Percentiles rank a stretch among this genome's conserved stretches.
Evolutionary conservation across 1,140 invertebrate species (phyloP).

Genomic region (Meloidogyne exigua): DNA sequence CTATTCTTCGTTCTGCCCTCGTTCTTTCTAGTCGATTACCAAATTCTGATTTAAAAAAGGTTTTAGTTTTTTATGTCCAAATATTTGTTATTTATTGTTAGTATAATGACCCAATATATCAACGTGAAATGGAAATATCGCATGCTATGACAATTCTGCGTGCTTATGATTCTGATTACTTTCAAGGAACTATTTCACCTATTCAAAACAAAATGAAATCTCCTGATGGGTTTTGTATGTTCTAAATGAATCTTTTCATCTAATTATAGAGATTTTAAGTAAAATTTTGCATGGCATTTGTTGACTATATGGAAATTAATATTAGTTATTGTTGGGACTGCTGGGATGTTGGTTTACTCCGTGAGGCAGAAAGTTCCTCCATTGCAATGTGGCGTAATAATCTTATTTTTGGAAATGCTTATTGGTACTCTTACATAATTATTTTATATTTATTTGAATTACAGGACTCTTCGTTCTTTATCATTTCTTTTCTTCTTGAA

Average conservation of each 20-base stretch:
- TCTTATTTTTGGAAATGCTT: constrained; percentile 28
- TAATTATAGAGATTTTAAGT: constrained; percentile 20
- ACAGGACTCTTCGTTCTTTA: constrained; percentile 23
- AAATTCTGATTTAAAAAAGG: constrained; percentile 35
- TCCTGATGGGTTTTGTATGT: constrained; percentile 28
- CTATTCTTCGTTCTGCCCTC: constrained; percentile 22
- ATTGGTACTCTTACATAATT: constrained; percentile 8
- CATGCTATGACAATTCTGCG: constrained; percentile 16
- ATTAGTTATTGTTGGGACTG: constrained; percentile 20
- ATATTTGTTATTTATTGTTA: constrained; percentile 22
- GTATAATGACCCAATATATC: constrained; percentile 32
- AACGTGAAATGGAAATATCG: constrained; percentile 16
- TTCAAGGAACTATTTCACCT: constrained; percentile 4
- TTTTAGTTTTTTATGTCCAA: not conserved
- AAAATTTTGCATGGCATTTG: constrained; percentile 25
- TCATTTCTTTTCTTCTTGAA: constrained; percentile 26
- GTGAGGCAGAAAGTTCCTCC: constrained; percentile 30
- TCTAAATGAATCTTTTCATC: constrained; percentile 13
- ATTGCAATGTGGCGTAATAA: constrained; percentile 25
- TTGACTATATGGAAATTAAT: constrained; percentile 29
- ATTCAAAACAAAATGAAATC: constrained; percentile 3
- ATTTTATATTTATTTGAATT: constrained; percentile 1
- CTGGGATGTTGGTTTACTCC: constrained; percentile 25
- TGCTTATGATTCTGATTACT: constrained; percentile 13
- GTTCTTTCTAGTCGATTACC: constrained; percentile 27